phyloP scores from a whole-genome alignment of 2,888 invertebrate species.

The Philereme transversata region DNA sequence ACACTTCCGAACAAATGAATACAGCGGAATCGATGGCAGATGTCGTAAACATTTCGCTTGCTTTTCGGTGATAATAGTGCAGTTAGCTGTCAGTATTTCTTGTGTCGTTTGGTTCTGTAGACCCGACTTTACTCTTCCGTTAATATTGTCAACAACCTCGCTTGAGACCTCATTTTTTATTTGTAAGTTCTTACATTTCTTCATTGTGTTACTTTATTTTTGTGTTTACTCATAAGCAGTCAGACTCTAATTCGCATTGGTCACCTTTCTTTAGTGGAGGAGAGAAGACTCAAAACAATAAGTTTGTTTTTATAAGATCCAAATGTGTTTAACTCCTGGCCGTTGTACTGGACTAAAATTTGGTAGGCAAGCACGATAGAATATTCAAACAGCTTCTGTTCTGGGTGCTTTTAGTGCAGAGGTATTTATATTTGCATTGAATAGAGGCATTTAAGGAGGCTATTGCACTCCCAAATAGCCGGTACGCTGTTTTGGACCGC shows the following conservation, averaged over 20 bases:
- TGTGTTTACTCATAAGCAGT: too few species aligned
- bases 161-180: too few species aligned
- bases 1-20: constrained; percentile 23
- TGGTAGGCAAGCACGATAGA: constrained; percentile 30
- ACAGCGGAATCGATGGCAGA: constrained; percentile 15
- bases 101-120: too few species aligned
- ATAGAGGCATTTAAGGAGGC: constrained; percentile 13
- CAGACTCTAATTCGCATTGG: too few species aligned
- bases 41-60: constrained; percentile 12
- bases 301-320: neutral
- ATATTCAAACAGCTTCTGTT: constrained; percentile 37
- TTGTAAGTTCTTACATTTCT: too few species aligned
- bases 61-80: neutral
- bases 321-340: constrained; percentile 23
- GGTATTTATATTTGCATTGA: constrained; percentile 26
- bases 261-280: too few species aligned
- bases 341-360: constrained; percentile 25
- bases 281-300: too few species aligned
- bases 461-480: constrained; percentile 10
- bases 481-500: constrained; percentile 5
- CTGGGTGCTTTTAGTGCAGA: constrained; percentile 40
- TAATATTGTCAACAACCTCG: too few species aligned
- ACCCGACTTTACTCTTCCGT: too few species aligned
- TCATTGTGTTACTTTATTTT: too few species aligned
- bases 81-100: neutral